Conservation (phyloP, 1,140 invertebrate genomes). For the Paracyclopina nana region DNA sequence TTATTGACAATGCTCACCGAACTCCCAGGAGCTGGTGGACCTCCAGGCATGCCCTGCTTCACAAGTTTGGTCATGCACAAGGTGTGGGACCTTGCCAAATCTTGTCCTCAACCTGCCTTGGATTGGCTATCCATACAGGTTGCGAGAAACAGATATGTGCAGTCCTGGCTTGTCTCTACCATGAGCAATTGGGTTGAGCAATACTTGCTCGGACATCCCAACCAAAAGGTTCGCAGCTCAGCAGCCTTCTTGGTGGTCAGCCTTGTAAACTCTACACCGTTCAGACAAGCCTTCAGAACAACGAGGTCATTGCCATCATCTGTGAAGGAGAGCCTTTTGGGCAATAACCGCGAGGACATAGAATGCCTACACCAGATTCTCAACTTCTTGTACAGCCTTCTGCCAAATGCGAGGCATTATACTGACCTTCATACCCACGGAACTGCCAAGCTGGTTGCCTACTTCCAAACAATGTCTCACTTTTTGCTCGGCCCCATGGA, state of each 20-base stretch:
- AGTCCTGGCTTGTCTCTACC: constrained; percentile 64
- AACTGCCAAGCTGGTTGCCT: constrained; percentile 71
- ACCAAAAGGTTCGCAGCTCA: constrained; percentile 62
- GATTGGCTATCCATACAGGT: constrained; percentile 67
- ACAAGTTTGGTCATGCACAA: constrained; percentile 62
- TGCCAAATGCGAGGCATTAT: constrained; percentile 61
- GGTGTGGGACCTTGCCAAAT: constrained; percentile 74
- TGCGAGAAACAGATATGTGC: constrained; percentile 65
- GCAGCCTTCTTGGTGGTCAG: constrained; percentile 67
- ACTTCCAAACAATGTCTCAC: constrained; percentile 71
- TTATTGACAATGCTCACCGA: constrained; percentile 44
- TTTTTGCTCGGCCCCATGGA: constrained; percentile 70
- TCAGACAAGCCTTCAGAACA: constrained; percentile 57
- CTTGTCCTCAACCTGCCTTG: constrained; percentile 65
- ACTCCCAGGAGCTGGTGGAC: constrained; percentile 38
- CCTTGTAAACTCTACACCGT: constrained; percentile 63
- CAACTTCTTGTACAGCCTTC: constrained; percentile 27
- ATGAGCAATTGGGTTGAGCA: constrained; percentile 73
- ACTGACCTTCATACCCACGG: constrained; percentile 63
- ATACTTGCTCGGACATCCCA: constrained; percentile 61
- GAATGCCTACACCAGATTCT: constrained; percentile 54
- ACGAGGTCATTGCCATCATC: constrained; percentile 28
- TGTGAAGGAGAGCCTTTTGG: constrained; percentile 28
- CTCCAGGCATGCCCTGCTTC: constrained; percentile 61
- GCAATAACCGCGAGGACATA: constrained; percentile 48